These are phyloP conservation scores for Globicephala melas DNA, from an alignment of 2,113 vertebrate genomes.

Conservation along the genomic window DNA sequence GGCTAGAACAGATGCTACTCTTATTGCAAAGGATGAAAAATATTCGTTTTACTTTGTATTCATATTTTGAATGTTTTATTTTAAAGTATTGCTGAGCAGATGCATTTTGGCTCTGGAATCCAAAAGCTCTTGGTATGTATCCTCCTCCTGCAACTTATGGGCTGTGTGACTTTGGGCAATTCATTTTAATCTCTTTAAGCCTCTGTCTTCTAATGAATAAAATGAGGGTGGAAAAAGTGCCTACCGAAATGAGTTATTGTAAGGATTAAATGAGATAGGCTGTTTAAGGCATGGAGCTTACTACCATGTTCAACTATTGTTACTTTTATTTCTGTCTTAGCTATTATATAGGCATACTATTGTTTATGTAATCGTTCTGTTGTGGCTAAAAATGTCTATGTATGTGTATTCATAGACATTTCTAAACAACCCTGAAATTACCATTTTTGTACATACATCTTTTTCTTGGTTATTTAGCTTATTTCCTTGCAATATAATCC, in stretches of 20 bases:
- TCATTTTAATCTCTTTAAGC: not conserved
- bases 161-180: not conserved
- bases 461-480: not conserved
- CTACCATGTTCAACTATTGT: not conserved
- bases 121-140: not conserved
- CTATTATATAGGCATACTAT: not conserved
- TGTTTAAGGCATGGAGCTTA: not conserved
- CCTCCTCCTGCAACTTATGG: not conserved
- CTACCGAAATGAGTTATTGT: not conserved
- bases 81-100: not conserved
- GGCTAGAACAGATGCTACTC: not conserved
- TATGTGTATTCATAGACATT: not conserved
- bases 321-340: not conserved
- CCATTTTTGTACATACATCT: not conserved
- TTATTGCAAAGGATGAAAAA: not conserved
- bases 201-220: conserved; percentile 33
- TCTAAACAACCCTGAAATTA: not conserved
- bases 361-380: not conserved
- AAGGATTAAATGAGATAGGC: not conserved
- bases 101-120: not conserved
- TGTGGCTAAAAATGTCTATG: not conserved
- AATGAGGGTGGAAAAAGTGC: not conserved
- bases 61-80: not conserved
- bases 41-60: not conserved
- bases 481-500: conserved; percentile 16